Base-by-base conservation (phyloP, 2,797 vertebrate species). In the Myotis daubentonii region DNA sequence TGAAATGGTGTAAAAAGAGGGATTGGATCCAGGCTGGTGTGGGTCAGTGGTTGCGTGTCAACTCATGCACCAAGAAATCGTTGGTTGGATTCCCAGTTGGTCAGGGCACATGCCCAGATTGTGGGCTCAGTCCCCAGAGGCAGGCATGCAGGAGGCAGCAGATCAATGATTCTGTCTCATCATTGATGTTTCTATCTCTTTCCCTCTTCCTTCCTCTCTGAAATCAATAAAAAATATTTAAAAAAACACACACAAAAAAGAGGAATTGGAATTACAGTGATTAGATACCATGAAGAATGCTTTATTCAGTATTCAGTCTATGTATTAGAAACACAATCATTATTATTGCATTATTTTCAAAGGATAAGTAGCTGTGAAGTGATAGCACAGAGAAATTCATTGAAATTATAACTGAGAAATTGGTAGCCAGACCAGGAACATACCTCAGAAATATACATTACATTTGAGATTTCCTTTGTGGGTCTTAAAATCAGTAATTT, bases 401-500 rank as follows among this genome's bases (percentile, higher is more conserved):
- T 90, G 51, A 93, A 94, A 95, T 94, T 79, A 57, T 62, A 89
- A 94, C 68, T 2, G 8, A 94, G 94, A 96, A 95, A 93, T 86
- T 94, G 74, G 79, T 87, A 91, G 85, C 74, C 76, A 96, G 91
- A 97, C 76, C 76, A 96, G 90, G 97, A 95, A 66, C 36, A 82
- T 51, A 25, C 6, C 60, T 95, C 83, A 95, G 91, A 95, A 81
- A 93, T 96, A 97, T 93, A 85, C 3, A 49, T 72, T 84, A 47
- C 65, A 97, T 95, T 93, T 97, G 60, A 71, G 89, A 90, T 68
- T 94, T 95, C 95, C 92, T 93, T 94, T 94, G 62, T 92, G 92
- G 97, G 66, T 23, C 36, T 93, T 97, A 85, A 97, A 97, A 95
- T 96, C 87, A 96, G 97, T 97, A 95, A 96, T 90, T 53, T 92